phyloP scores from a whole-genome alignment of 2,113 vertebrate species.

The Pyrgilauda ruficollis region DNA sequence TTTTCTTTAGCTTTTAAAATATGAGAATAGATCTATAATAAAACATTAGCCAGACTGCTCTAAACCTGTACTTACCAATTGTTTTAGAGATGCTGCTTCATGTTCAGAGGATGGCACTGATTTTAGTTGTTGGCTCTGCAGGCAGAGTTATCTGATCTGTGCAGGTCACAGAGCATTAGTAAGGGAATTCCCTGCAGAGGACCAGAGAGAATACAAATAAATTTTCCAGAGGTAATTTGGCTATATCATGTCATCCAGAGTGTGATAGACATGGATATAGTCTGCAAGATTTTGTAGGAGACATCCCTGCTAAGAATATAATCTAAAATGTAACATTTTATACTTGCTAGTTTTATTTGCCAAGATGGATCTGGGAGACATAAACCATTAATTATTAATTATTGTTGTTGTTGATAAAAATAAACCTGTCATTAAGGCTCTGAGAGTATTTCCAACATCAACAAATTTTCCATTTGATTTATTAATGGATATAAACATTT shows the following conservation, averaged over 20 bases:
- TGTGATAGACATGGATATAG: not conserved
- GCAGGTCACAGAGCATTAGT: not conserved
- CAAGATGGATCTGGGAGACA: not conserved
- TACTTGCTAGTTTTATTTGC: slow-evolving; percentile 37
- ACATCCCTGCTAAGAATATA: not conserved
- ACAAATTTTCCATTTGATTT: slow-evolving; percentile 25
- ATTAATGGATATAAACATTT: slow-evolving; percentile 9
- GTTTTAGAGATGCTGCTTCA: not conserved
- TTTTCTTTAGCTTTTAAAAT: not conserved
- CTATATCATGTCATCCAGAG: not conserved
- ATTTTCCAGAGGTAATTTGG: not conserved
- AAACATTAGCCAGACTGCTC: not conserved
- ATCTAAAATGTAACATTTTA: not conserved
- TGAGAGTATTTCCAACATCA: slow-evolving; percentile 37
- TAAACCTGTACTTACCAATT: not conserved
- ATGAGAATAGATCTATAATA: not conserved
- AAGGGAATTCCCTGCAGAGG: not conserved
- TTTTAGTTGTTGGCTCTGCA: not conserved
- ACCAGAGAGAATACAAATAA: not conserved
- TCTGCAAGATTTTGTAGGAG: not conserved
- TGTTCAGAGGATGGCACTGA: not conserved
- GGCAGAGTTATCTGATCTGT: not conserved
- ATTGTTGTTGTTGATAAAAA: slow-evolving; percentile 47
- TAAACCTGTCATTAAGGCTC: slow-evolving; percentile 39
- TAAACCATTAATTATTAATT: slow-evolving; percentile 61